Percentiles rank a stretch among this genome's conserved stretches.
phyloP scores from a whole-genome alignment of 1,140 invertebrate species.

The Halictus rubicundus region DNA sequence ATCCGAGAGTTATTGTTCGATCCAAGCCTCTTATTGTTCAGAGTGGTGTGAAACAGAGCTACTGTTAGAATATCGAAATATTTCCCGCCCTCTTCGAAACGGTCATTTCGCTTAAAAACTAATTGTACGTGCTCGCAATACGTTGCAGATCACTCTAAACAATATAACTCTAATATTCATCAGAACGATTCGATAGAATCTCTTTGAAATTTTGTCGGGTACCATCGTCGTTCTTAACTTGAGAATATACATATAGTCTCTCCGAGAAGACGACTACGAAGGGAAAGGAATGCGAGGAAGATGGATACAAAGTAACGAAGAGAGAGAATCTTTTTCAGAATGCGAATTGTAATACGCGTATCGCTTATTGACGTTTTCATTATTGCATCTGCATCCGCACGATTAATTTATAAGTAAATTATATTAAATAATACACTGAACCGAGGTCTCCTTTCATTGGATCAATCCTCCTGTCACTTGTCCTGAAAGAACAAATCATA shows the following conservation, averaged over 20 bases:
- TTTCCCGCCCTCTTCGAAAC: background rate
- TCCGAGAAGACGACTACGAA: background rate
- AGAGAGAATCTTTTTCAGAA: conserved; percentile 74
- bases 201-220: conserved; percentile 9
- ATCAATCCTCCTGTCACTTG: background rate
- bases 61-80: background rate
- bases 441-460: background rate
- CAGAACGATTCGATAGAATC: conserved; percentile 7
- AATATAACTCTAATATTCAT: background rate
- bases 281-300: background rate
- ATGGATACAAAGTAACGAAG: conserved; percentile 66
- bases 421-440: conserved; percentile 74
- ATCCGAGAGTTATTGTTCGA: background rate
- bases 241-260: background rate
- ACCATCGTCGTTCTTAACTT: conserved; percentile 16
- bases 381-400: conserved; percentile 81
- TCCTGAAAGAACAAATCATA: no score
- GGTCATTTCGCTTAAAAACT: background rate
- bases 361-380: conserved; percentile 81
- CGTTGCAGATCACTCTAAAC: background rate
- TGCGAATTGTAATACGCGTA: conserved; percentile 80
- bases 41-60: background rate
- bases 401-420: conserved; percentile 82
- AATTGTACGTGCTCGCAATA: background rate
- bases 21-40: background rate